These are phyloP conservation scores for Melospiza melodia DNA, from an alignment of 2,113 vertebrate genomes.

Conservation along the genomic window DNA sequence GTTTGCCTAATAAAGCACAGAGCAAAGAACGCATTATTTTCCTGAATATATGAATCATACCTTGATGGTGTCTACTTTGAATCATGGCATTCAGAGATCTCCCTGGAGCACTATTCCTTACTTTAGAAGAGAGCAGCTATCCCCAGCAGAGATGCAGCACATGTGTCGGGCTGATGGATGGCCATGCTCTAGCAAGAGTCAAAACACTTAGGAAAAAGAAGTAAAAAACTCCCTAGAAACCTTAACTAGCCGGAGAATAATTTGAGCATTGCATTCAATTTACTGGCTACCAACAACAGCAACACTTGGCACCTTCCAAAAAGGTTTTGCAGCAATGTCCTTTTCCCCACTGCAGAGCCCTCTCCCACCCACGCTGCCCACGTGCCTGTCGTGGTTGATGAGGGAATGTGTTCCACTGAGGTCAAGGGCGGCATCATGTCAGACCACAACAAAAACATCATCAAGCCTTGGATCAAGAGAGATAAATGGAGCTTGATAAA, in stretches of 20 bases:
- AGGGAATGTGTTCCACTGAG: neutral
- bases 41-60: conserved; percentile 37
- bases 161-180: conserved; percentile 31
- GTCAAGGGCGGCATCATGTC: neutral
- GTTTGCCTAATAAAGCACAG: neutral
- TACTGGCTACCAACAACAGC: neutral
- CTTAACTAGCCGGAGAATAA: neutral
- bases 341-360: neutral
- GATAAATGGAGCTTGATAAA: neutral
- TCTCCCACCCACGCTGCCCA: neutral
- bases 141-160: conserved; percentile 23
- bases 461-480: neutral
- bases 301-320: neutral
- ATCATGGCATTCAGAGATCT: conserved; percentile 26
- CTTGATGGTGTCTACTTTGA: conserved; percentile 41
- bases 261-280: neutral
- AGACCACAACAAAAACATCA: neutral
- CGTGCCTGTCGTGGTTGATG: accelerated
- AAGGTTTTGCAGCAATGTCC: neutral
- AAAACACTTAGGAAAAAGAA: neutral
- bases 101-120: conserved; percentile 11
- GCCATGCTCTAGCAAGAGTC: neutral
- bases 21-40: neutral
- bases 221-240: neutral
- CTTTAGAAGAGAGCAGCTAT: conserved; percentile 34